Percentiles rank a stretch among this genome's conserved stretches.
Evolutionary conservation across 2,113 vertebrate species (phyloP).

Genomic region (Odontesthes bonariensis): DNA sequence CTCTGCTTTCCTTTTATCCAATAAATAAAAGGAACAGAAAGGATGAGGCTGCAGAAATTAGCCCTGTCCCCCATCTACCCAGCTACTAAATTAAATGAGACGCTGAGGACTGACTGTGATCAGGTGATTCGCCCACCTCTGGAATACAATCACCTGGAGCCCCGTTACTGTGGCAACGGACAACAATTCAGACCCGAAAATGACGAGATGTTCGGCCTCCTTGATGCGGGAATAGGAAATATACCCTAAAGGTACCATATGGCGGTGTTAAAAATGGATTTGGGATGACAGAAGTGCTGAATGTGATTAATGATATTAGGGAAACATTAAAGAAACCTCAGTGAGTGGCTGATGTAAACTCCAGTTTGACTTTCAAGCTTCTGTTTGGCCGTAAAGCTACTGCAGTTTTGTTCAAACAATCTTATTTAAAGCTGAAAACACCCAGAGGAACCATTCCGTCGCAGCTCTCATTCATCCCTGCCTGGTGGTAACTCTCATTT

Average conservation of each 20-base stretch:
- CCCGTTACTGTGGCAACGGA: conserved; percentile 23
- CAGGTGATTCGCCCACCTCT: background rate
- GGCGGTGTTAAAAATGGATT: background rate
- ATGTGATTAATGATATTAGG: no score
- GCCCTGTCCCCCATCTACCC: background rate
- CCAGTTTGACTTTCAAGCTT: no score
- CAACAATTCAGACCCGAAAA: background rate
- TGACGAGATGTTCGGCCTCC: background rate
- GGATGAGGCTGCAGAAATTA: background rate
- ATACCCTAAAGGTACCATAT: background rate
- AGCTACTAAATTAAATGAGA: background rate
- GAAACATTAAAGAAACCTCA: no score
- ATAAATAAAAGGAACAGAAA: background rate
- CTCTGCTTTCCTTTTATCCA: no score
- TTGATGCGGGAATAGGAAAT: background rate
- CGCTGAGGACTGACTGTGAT: background rate
- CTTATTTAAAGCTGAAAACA: no score
- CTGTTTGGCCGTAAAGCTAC: no score
- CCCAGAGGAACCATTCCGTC: no score
- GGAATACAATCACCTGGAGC: conserved; percentile 11
- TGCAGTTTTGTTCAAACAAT: no score
- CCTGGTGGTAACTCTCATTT: no score
- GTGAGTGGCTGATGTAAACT: no score
- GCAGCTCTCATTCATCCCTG: no score
- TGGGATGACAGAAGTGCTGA: background rate